Conservation (phyloP, 2,797 vertebrate genomes). For the Oryzias sinensis region DNA sequence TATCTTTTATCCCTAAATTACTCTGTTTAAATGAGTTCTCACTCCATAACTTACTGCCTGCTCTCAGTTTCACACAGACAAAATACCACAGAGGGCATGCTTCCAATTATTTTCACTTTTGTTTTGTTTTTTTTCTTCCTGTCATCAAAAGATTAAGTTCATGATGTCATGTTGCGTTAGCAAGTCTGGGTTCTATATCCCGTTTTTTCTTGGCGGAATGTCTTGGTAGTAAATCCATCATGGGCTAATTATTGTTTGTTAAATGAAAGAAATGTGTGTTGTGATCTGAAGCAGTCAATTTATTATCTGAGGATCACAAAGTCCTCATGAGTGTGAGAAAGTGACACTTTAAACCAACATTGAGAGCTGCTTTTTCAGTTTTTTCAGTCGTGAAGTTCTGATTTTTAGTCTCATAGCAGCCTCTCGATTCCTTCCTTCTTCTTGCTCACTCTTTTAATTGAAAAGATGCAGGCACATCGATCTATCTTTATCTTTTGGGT, state of each 20-base stretch:
- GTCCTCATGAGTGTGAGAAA: no score
- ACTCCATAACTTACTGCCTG: not conserved
- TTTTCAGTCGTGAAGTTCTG: no score
- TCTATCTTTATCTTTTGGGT: no score
- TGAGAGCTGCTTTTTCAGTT: no score
- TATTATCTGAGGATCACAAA: conserved; percentile 1
- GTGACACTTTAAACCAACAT: no score
- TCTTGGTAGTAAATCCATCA: not conserved
- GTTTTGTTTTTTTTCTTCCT: conserved; percentile 20
- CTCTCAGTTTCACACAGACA: conserved; percentile 6
- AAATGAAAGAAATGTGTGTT: conserved; percentile 1
- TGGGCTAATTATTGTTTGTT: conserved; percentile 11
- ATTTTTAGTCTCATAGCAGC: no score
- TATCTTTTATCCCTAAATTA: not conserved
- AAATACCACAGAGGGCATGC: conserved; percentile 16
- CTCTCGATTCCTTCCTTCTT: no score
- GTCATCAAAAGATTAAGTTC: conserved; percentile 14
- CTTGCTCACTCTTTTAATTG: no score
- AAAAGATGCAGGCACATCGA: no score
- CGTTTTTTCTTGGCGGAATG: conserved; percentile 10
- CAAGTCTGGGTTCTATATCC: not conserved
- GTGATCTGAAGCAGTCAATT: conserved; percentile 11
- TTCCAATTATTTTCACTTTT: conserved; percentile 23
- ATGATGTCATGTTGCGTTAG: conserved; percentile 15
- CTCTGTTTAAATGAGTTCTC: not conserved